These are phyloP conservation scores for Pseudopipra pipra DNA, from an alignment of 2,113 vertebrate species.

Conservation along the genomic window DNA sequence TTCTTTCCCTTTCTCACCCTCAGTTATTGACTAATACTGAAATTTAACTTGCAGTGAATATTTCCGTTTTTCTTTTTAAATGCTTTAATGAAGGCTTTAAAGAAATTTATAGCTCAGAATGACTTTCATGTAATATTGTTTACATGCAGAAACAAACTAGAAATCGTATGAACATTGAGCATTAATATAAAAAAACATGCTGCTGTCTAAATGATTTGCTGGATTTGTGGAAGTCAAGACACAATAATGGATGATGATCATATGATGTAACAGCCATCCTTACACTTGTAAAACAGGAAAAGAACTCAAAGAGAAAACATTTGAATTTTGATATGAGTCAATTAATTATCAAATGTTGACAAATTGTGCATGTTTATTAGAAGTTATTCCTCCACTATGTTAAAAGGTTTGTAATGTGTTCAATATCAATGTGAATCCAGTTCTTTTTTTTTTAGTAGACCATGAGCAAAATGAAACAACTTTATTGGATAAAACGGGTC, in stretches of 20 bases:
- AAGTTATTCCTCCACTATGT: not conserved
- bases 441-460: not conserved
- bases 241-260: not conserved
- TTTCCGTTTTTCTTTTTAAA: not conserved
- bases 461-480: not conserved
- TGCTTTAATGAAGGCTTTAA: not conserved
- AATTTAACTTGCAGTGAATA: not conserved
- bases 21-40: not conserved
- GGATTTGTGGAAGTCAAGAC: not conserved
- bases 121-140: not conserved
- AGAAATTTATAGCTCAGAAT: not conserved
- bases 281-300: not conserved
- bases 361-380: not conserved
- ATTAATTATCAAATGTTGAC: not conserved
- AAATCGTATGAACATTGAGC: not conserved
- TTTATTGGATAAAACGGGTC: not conserved
- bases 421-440: not conserved
- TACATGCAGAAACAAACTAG: not conserved
- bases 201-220: not conserved
- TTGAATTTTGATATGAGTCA: not conserved
- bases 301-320: not conserved
- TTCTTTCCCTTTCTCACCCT: not conserved
- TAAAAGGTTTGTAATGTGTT: not conserved
- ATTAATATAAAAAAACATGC: not conserved
- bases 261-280: not conserved